Conservation (phyloP, 2,888 invertebrate species). For the Dorcus hopei region DNA sequence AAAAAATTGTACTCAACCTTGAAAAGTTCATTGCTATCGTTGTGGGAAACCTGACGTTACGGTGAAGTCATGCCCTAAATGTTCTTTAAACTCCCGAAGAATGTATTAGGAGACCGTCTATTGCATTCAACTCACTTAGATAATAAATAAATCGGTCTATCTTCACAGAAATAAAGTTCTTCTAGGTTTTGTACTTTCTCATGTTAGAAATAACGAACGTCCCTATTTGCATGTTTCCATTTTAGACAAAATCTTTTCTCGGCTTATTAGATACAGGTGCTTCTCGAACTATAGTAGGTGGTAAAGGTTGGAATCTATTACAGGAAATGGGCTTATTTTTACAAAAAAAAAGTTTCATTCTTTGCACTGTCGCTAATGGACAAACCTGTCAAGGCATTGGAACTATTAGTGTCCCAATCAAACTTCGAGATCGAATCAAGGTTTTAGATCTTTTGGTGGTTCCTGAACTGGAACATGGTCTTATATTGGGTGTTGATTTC, state of each 20-base stretch:
- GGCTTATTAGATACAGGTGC: neutral
- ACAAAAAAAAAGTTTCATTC: too few species aligned
- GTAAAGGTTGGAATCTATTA: too few species aligned
- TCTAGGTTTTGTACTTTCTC: slow-evolving; percentile 1
- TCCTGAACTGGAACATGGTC: slow-evolving; percentile 12
- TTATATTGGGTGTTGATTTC: slow-evolving; percentile 18
- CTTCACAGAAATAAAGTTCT: too few species aligned
- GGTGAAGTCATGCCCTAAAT: too few species aligned
- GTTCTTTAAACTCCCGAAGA: too few species aligned
- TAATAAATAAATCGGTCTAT: too few species aligned
- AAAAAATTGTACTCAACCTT: too few species aligned
- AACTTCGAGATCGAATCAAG: slow-evolving; percentile 7
- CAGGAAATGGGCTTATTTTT: too few species aligned
- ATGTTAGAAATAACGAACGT: slow-evolving; percentile 3
- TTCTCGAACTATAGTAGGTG: neutral
- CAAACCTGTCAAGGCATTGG: slow-evolving; percentile 7
- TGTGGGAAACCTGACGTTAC: too few species aligned
- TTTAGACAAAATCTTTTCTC: neutral
- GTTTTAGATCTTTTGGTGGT: slow-evolving; percentile 17
- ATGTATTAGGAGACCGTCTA: too few species aligned
- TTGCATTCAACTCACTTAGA: too few species aligned
- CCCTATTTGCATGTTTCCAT: slow-evolving; percentile 8
- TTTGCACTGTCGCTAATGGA: slow-evolving; percentile 18
- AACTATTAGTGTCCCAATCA: slow-evolving; percentile 2
- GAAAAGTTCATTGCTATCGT: too few species aligned